A percentile compares a stretch with the other conserved stretches of the same genome.
These are phyloP conservation scores for Pangasius larnaudii DNA, from an alignment of 2,797 vertebrate genomes.

Conservation along the genomic window DNA sequence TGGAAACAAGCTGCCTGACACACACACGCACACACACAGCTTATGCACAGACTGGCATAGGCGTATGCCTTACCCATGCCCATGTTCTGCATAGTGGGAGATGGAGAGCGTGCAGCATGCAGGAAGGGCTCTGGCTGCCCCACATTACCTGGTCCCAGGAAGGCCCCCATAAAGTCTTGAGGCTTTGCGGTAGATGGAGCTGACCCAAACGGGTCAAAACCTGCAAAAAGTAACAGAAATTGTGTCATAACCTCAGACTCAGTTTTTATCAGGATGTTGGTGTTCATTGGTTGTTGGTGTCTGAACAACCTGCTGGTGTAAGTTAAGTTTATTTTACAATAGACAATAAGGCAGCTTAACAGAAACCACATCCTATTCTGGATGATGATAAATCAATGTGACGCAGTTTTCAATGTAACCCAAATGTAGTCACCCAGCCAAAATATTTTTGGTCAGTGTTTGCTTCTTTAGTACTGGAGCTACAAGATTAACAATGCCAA, in stretches of 20 bases:
- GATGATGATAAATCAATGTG: background rate
- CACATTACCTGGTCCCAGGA: conserved; percentile 84
- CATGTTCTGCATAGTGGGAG: conserved; percentile 83
- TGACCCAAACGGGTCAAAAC: conserved; percentile 89
- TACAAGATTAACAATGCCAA: background rate
- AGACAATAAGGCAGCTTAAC: background rate
- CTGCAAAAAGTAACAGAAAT: conserved; percentile 58
- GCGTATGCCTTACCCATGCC: conserved; percentile 81
- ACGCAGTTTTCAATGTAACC: background rate
- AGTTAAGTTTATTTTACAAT: background rate
- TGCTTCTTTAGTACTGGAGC: background rate
- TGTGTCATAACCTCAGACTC: background rate
- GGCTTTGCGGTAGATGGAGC: conserved; percentile 84
- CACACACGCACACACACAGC: conserved; percentile 21
- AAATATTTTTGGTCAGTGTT: background rate
- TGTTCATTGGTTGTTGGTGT: background rate
- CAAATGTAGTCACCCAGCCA: background rate
- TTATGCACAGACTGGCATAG: conserved; percentile 31
- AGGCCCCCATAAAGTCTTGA: conserved; percentile 89
- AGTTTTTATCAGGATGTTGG: background rate
- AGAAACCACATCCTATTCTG: background rate
- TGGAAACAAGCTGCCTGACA: conserved; percentile 7
- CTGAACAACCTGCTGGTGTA: background rate
- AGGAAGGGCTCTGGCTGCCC: conserved; percentile 87
- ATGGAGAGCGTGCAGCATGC: conserved; percentile 89